phyloP scores from a whole-genome alignment of 2,113 vertebrate species.

The Lates calcarifer region DNA sequence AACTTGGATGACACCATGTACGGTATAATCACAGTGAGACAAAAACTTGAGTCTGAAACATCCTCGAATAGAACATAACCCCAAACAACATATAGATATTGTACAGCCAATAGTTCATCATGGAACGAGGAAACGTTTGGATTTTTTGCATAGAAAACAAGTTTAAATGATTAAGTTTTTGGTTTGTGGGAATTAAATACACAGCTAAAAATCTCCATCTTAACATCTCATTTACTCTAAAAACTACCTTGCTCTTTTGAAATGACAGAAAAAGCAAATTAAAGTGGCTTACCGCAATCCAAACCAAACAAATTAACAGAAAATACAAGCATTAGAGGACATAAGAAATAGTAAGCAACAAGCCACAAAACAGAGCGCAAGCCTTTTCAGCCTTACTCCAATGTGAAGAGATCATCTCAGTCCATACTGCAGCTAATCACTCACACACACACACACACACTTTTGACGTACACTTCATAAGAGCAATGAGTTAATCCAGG shows the following conservation, averaged over 20 bases:
- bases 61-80: not conserved
- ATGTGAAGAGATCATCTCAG: not conserved
- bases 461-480: not conserved
- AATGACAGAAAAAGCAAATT: not conserved
- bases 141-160: not conserved
- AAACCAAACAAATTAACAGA: conserved; percentile 32
- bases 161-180: not conserved
- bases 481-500: conserved; percentile 47
- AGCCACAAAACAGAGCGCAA: not conserved
- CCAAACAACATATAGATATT: no score
- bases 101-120: no score
- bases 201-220: no score
- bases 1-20: not conserved
- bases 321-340: conserved; percentile 21
- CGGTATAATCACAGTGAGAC: not conserved
- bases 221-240: conserved; percentile 5
- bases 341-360: not conserved
- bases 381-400: not conserved
- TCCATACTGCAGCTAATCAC: not conserved
- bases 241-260: conserved; percentile 12
- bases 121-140: not conserved
- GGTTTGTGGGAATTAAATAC: no score
- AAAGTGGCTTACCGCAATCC: not conserved
- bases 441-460: conserved; percentile 25
- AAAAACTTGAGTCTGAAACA: not conserved